Percentiles rank a stretch among this genome's conserved stretches.
Evolutionary conservation across 2,888 invertebrate species (phyloP).

Genomic region (Drosophila hamatofila): DNA sequence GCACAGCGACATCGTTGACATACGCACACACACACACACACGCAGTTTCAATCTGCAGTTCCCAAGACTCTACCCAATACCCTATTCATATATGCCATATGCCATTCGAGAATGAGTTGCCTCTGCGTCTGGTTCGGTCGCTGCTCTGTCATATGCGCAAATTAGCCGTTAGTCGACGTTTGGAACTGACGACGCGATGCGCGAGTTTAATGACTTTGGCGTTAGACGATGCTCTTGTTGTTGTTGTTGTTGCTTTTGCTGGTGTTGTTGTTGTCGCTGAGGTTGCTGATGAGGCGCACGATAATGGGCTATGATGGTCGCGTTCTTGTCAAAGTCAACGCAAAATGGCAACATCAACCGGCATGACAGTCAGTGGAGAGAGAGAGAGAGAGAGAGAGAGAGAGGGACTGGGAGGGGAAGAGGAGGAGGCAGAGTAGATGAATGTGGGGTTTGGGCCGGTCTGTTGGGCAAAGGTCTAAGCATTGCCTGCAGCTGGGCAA

Average conservation of each 20-base stretch:
- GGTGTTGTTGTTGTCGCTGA: conserved; percentile 31
- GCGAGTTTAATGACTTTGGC: conserved; percentile 79
- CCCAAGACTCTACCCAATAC: conserved; percentile 22
- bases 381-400: background rate
- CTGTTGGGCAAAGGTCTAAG: conserved; percentile 39
- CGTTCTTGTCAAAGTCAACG: conserved; percentile 78
- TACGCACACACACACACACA: conserved; percentile 12
- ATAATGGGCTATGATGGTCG: conserved; percentile 73
- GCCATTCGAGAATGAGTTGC: conserved; percentile 64
- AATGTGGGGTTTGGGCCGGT: conserved; percentile 7
- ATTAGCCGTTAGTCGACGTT: conserved; percentile 77
- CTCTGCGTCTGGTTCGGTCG: conserved; percentile 10
- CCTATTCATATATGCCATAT: conserved; percentile 18
- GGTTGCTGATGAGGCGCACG: conserved; percentile 70
- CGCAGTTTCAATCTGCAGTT: conserved; percentile 28
- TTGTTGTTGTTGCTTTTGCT: conserved; percentile 23
- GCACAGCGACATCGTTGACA: conserved; percentile 53
- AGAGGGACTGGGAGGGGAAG: too few species aligned
- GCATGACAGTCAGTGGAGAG: background rate
- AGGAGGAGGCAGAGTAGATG: background rate
- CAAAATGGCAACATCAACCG: conserved; percentile 55
- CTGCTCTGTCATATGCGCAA: conserved; percentile 77
- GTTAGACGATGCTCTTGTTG: conserved; percentile 56
- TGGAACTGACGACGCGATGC: conserved; percentile 52
- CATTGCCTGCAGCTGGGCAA: conserved; percentile 33